Evolutionary conservation across 1,140 invertebrate species (phyloP).

Genomic region (Agrypnia vestita): DNA sequence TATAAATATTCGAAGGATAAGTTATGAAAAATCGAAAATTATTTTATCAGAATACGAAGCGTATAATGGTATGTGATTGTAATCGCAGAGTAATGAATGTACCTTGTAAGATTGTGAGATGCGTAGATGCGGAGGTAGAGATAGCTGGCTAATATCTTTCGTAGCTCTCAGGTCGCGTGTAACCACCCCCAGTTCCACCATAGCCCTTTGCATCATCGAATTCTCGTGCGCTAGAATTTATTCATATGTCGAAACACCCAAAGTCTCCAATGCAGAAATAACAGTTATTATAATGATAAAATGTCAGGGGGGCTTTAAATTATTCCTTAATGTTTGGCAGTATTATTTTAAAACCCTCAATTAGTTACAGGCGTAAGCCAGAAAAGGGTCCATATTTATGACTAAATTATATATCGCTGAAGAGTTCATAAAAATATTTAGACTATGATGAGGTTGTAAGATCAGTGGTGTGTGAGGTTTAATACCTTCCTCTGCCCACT

Average conservation of each 20-base stretch:
- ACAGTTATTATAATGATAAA: slow-evolving; percentile 12
- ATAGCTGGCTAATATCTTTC: slow-evolving; percentile 52
- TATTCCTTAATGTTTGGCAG: slow-evolving; percentile 22
- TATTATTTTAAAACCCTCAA: slow-evolving; percentile 11
- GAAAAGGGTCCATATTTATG: slow-evolving; percentile 12
- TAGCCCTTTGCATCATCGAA: slow-evolving; percentile 56
- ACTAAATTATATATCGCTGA: slow-evolving; percentile 23
- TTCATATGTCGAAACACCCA: slow-evolving; percentile 47
- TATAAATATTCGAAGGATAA: slow-evolving; percentile 10
- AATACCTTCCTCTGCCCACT: slow-evolving; percentile 61
- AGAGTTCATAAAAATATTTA: slow-evolving; percentile 41
- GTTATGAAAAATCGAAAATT: slow-evolving; percentile 23
- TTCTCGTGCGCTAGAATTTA: slow-evolving; percentile 59
- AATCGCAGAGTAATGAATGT: slow-evolving; percentile 51
- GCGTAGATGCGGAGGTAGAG: slow-evolving; percentile 34
- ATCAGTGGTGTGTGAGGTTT: slow-evolving; percentile 47
- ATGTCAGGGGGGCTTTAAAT: background rate
- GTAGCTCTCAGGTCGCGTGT: slow-evolving; percentile 55
- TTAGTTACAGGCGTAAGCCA: background rate
- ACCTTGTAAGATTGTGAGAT: slow-evolving; percentile 46
- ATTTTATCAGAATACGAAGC: slow-evolving; percentile 29
- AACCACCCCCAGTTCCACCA: slow-evolving; percentile 54
- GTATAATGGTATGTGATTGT: slow-evolving; percentile 43
- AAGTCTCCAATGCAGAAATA: slow-evolving; percentile 22
- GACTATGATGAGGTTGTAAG: slow-evolving; percentile 39